Percentiles rank a stretch among this genome's conserved stretches.
These are phyloP conservation scores for Poecilia gillii DNA, from an alignment of 2,797 vertebrate species.

Conservation along the genomic window DNA sequence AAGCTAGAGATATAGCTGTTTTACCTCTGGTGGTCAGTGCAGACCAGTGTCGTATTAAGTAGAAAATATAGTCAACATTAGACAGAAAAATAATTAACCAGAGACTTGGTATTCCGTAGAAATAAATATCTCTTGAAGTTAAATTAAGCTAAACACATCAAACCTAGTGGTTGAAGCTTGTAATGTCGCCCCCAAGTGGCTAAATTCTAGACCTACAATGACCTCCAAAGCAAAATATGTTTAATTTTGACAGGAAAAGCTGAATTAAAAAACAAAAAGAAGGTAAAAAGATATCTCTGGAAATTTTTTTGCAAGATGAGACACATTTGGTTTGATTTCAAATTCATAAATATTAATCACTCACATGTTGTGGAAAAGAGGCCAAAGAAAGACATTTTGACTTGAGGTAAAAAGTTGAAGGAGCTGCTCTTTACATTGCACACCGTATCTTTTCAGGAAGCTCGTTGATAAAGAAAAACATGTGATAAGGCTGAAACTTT, in stretches of 20 bases:
- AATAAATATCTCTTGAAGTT: background rate
- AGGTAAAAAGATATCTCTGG: background rate
- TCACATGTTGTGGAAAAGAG: background rate
- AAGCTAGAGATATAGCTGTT: background rate
- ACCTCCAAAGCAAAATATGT: background rate
- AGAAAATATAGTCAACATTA: background rate
- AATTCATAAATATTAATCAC: background rate
- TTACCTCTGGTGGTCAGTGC: background rate
- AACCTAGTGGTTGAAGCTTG: background rate
- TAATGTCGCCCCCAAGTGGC: conserved; percentile 26
- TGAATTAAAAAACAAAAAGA: background rate
- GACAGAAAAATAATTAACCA: background rate
- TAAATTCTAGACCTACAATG: background rate
- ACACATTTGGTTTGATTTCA: background rate
- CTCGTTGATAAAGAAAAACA: background rate
- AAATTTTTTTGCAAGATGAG: background rate
- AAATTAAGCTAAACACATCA: too few relatives aligned
- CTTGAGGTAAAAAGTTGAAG: background rate
- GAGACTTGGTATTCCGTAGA: background rate
- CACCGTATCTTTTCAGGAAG: background rate
- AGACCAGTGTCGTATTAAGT: background rate
- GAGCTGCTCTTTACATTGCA: background rate
- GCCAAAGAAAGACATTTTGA: background rate
- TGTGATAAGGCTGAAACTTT: background rate
- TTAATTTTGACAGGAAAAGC: background rate